phyloP scores from a whole-genome alignment of 1,140 invertebrate genomes.

The Lamellibrachia luymesi region DNA sequence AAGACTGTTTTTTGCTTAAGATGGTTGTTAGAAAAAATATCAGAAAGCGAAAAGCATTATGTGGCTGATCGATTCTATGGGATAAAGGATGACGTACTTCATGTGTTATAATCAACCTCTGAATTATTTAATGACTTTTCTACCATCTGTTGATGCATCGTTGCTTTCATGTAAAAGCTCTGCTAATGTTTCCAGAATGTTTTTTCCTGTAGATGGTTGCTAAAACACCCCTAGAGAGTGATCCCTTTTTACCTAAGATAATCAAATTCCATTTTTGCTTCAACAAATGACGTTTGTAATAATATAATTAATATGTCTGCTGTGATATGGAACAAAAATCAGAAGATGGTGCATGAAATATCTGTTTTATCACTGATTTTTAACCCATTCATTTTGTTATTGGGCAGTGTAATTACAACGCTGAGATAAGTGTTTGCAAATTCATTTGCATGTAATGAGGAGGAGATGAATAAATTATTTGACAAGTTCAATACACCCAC shows the following conservation, averaged over 20 bases:
- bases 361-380: no score
- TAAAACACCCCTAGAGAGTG: not conserved
- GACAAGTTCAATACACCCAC: not conserved
- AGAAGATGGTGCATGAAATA: not conserved
- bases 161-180: not conserved
- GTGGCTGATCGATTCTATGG: no score
- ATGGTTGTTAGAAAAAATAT: no score
- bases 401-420: not conserved
- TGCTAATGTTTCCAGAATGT: not conserved
- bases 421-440: not conserved
- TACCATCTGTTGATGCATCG: not conserved
- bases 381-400: not conserved
- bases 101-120: no score
- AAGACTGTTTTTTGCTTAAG: no score
- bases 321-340: not conserved
- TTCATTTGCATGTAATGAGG: not conserved
- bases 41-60: no score
- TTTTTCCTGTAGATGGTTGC: not conserved
- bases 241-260: not conserved
- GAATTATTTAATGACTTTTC: not conserved
- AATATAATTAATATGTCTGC: not conserved
- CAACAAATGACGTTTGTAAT: not conserved
- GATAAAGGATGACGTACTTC: no score
- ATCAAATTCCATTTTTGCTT: not conserved
- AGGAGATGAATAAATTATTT: not conserved